Conservation (phyloP, 1,140 invertebrate species). For the Sminthurides bifidus region DNA sequence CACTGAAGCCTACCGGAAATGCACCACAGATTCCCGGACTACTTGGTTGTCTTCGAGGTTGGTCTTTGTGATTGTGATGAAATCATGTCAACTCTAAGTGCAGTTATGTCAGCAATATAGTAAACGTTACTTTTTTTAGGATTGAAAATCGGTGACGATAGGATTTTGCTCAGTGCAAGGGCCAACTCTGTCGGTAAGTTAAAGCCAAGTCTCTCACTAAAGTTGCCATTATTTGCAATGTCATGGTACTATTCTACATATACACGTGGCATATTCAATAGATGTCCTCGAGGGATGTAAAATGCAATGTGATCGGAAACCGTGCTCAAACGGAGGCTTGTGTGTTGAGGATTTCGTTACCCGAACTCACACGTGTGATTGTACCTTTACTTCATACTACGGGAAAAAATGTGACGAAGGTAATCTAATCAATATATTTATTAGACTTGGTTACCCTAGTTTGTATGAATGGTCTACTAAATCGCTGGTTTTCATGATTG, state of each 20-base stretch:
- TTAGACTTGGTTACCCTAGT: too few species aligned
- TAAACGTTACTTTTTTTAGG: not conserved
- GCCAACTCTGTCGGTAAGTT: slow-evolving; percentile 4
- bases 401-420: slow-evolving; percentile 56
- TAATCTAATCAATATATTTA: too few species aligned
- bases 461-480: too few species aligned
- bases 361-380: slow-evolving; percentile 70
- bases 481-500: too few species aligned
- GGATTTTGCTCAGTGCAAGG: not conserved
- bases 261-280: too few species aligned
- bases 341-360: slow-evolving; percentile 82
- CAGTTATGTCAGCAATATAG: slow-evolving; percentile 45
- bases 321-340: slow-evolving; percentile 57
- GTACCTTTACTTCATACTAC: slow-evolving; percentile 74
- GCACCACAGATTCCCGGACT: slow-evolving; percentile 43
- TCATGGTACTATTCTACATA: too few species aligned
- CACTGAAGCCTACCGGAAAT: slow-evolving; percentile 24
- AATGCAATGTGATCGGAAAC: slow-evolving; percentile 74
- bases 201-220: too few species aligned
- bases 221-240: too few species aligned
- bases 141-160: not conserved
- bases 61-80: slow-evolving; percentile 68
- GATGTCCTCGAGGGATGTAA: slow-evolving; percentile 60
- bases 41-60: slow-evolving; percentile 74
- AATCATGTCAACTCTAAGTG: slow-evolving; percentile 58